Evolutionary conservation across 2,888 invertebrate species (phyloP), one percentile per base, ranked within the genome.

Genomic region (Nipponacmea schrenckii): DNA sequence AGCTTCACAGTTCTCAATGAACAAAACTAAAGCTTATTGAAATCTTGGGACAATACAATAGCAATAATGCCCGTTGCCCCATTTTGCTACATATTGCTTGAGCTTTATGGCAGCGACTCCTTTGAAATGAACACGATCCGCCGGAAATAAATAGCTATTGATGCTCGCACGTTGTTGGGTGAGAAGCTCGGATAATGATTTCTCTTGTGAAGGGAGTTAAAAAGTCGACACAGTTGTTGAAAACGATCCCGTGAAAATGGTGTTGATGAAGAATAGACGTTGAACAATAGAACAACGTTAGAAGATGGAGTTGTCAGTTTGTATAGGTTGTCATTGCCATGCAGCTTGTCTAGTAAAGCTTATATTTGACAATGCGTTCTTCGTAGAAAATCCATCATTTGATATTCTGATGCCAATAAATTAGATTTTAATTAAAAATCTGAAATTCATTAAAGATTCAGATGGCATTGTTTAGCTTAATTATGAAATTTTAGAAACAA

Each of bases 81-180:
- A 67, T 72, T 72, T 72, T 72, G 72, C 69, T 72, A 67, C 69
- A 72, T 65, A 69, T 72, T 69, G 68, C 63, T 46, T 65, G 65
- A 69, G 56, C 72, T 72, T 72, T 72, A 69, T 72, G 72, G 69
- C 69, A 63, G 26, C 31, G 27, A 31, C 65, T 50, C 69, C 46
- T 56, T 65, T 69, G 63, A 62, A 48, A 48, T 56, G 45, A 50
- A 45, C 62, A 62, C 44, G 67, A 66, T 50, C 45, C 69, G 31
- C 39, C 62, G 64, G 72, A 72, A 72, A 72, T 69, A 72, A 72
- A 72, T 72, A 72, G 62, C 69, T 62, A 66, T 50, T 69, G 69
- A 69, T 62, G 69, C 48, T 64, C 56, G 69, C 26, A 66, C 64
- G 69, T 72, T 69, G 63, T 66, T 62, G 62, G 64, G 65, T 27